Evolutionary conservation across 2,113 vertebrate genomes (phyloP), one percentile per base, ranked within the genome.

Genomic region (Psephotus haematonotus): DNA sequence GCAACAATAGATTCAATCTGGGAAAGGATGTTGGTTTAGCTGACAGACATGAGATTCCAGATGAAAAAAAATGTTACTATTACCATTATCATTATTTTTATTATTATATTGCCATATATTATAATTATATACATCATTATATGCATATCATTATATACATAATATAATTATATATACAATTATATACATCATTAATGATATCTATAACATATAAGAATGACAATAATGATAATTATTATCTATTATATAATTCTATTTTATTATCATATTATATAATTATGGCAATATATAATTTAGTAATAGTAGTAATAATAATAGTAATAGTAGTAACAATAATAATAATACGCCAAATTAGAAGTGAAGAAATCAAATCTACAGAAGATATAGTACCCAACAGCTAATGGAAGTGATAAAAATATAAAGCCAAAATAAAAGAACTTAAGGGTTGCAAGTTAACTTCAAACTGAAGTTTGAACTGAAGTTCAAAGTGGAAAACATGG

Each of bases 401-500:
- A 82, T 18, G 17, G 28, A 86, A 85, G 7, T 11, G 44, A 35
- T 59, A 59, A 82, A 92, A 92, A 57, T 18, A 78, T 33, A 82
- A 89, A 91, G 55, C 25, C 69, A 70, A 89, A 87, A 22, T 43
- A 27, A 90, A 92, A 52, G 67, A 62, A 19, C 70, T 37, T 75
- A 25, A 64, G 52, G 2, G 24, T 44, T 88, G 5, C 39, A 64
- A 71, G 60, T 18, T 84, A 80, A 47, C 44, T 81, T 88, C 76
- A 78, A 67, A 88, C 46, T 72, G 27, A 62, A 72, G 59, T 67
- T 90, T 90, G 80, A 96, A 71, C 71, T 81, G 20, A 22, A 78
- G 79, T 92, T 95, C 59, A 52, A 88, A 96, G 82, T 83, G 76
- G 64, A 90, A 95, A 92, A 95, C 60, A 31, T 46, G 79, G 71